These are phyloP conservation scores for Lasioglossum pauxillum DNA, from an alignment of 2,888 invertebrate genomes.

Conservation along the genomic window DNA sequence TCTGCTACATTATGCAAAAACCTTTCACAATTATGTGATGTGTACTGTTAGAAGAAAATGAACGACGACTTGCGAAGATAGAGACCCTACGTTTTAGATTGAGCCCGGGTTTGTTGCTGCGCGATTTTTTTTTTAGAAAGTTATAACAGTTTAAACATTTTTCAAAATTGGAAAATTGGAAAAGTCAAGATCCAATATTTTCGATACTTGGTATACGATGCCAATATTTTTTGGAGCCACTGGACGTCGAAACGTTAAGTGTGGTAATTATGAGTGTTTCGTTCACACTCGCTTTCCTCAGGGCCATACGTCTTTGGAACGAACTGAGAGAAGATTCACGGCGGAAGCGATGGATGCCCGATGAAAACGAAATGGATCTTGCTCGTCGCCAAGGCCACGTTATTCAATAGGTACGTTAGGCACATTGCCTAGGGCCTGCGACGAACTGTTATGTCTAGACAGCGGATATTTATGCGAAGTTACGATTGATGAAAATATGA, in stretches of 20 bases:
- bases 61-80: too few species aligned
- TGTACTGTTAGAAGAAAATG: too few species aligned
- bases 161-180: not conserved
- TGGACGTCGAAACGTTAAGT: not conserved
- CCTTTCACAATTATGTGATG: too few species aligned
- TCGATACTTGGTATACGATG: not conserved
- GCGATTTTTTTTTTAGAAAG: not conserved
- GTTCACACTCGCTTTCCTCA: not conserved
- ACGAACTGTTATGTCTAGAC: not conserved
- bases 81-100: too few species aligned
- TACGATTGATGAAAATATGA: not conserved
- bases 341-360: slow-evolving; percentile 25
- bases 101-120: not conserved
- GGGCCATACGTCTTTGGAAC: not conserved
- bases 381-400: not conserved
- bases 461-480: not conserved
- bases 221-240: not conserved
- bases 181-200: not conserved
- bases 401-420: slow-evolving; percentile 8
- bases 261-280: not conserved
- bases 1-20: too few species aligned
- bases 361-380: slow-evolving; percentile 25
- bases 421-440: not conserved
- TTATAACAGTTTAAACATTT: not conserved
- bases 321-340: not conserved